Base-by-base conservation (phyloP, 2,113 vertebrate species). In the Phasianus colchicus region DNA sequence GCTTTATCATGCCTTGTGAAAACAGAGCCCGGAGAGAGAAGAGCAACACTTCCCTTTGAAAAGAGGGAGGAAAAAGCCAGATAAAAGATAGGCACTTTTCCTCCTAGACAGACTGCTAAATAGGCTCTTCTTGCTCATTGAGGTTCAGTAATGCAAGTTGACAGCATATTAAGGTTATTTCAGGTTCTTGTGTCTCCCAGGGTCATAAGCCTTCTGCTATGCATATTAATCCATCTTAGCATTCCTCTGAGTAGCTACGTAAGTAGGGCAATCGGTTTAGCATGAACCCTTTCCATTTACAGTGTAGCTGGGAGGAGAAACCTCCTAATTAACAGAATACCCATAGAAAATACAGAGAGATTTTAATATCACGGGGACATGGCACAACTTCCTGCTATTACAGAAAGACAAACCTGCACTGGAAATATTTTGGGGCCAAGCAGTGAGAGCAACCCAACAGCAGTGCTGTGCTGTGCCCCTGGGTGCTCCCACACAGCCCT, bases 141-240 rank as follows among this genome's bases (percentile, higher is more conserved):
- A 93, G 96, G 95, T 97, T 97, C 96, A 77, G 98, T 98, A 98
- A 99, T 98, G 97, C 98, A 98, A 98, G 97, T 81, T 98, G 98
- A 98, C 97, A 98, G 96, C 93, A 97, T 98, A 97, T 97, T 97
- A 98, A 98, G 98, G 98, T 98, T 98, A 98, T 98, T 98, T 98
- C 97, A 98, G 98, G 98, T 98, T 97, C 97, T 95, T 54, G 97
- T 97, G 97, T 98, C 98, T 98, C 97, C 96, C 96, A 97, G 97
- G 97, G 97, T 98, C 97, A 97, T 92, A 98, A 98, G 97, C 97
- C 97, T 97, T 97, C 97, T 98, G 97, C 96, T 98, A 95, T 96
- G 97, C 97, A 98, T 98, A 95, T 97, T 98, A 98, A 98, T 98
- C 97, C 96, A 97, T 97, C 81, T 96, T 94, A 92, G 96, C 96